Percentiles rank a stretch among this genome's conserved stretches.
These are phyloP conservation scores for Falco peregrinus DNA, from an alignment of 2,797 vertebrate genomes.

Conservation along the genomic window DNA sequence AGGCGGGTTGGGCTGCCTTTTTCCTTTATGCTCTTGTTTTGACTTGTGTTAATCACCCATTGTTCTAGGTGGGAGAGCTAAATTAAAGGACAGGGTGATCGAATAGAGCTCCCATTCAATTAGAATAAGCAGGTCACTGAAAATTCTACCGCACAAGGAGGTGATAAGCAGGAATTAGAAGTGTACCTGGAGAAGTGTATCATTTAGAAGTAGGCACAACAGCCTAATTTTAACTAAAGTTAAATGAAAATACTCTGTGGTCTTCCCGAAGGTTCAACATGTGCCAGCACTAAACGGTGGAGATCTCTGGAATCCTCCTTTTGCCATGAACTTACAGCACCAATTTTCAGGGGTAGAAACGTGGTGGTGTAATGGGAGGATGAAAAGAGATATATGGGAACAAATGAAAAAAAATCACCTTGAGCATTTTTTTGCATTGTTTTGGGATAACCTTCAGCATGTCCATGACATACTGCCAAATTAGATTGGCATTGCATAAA, in stretches of 20 bases:
- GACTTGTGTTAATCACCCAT: constrained; percentile 65
- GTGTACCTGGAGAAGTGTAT: neutral
- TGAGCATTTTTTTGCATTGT: neutral
- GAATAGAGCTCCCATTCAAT: constrained; percentile 12
- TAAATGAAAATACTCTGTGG: neutral
- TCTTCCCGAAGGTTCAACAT: neutral
- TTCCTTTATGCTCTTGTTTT: constrained; percentile 44
- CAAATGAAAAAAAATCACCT: neutral
- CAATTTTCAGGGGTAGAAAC: neutral
- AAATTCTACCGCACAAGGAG: neutral
- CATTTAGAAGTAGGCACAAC: neutral
- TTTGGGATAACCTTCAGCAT: neutral
- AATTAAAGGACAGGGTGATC: constrained; percentile 49
- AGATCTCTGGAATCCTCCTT: neutral
- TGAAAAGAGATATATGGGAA: neutral
- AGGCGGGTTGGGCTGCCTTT: constrained; percentile 37
- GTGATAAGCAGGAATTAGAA: constrained; percentile 14
- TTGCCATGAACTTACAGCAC: neutral
- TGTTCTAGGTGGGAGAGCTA: constrained; percentile 68
- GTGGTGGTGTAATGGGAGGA: neutral
- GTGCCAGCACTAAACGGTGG: neutral
- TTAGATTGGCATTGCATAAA: neutral
- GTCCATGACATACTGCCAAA: neutral
- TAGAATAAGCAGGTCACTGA: constrained; percentile 18
- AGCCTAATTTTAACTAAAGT: neutral